Conservation (phyloP, 2,113 vertebrate species). For the Pheucticus melanocephalus region DNA sequence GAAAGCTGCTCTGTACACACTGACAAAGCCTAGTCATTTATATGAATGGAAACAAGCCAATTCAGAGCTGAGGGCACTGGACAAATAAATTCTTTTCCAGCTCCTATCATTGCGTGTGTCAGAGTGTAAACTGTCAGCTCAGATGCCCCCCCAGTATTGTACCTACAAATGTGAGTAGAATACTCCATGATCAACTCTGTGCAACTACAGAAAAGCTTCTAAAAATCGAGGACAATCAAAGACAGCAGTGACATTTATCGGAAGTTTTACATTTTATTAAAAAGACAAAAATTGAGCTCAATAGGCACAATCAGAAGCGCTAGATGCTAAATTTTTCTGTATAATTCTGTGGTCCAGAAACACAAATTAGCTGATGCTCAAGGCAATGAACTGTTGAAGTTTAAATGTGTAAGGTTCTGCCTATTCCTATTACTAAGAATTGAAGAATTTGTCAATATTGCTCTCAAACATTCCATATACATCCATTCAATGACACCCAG, state of each 20-base stretch:
- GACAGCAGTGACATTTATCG: not conserved
- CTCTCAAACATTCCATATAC: not conserved
- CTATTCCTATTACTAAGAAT: not conserved
- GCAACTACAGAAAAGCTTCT: not conserved
- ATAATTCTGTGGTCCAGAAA: slow-evolving; percentile 34
- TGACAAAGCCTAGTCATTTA: not conserved
- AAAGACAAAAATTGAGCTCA: slow-evolving; percentile 19
- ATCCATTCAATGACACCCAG: not conserved
- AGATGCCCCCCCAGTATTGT: not conserved
- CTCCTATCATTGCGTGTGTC: not conserved
- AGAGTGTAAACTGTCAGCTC: not conserved
- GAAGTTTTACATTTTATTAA: slow-evolving; percentile 48
- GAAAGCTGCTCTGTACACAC: not conserved
- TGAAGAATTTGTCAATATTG: not conserved
- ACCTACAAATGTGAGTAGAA: not conserved
- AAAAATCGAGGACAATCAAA: slow-evolving; percentile 8
- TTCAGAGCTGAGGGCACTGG: not conserved
- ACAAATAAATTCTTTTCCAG: not conserved
- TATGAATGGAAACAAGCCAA: not conserved
- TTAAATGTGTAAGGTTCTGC: slow-evolving; percentile 47
- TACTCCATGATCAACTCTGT: not conserved
- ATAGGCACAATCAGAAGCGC: slow-evolving; percentile 10
- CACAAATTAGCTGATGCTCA: slow-evolving; percentile 12
- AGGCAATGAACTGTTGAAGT: slow-evolving; percentile 7
- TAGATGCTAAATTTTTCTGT: slow-evolving; percentile 32